Base-by-base conservation (phyloP, 1,140 invertebrate genomes). In the Subanguina moxae region DNA sequence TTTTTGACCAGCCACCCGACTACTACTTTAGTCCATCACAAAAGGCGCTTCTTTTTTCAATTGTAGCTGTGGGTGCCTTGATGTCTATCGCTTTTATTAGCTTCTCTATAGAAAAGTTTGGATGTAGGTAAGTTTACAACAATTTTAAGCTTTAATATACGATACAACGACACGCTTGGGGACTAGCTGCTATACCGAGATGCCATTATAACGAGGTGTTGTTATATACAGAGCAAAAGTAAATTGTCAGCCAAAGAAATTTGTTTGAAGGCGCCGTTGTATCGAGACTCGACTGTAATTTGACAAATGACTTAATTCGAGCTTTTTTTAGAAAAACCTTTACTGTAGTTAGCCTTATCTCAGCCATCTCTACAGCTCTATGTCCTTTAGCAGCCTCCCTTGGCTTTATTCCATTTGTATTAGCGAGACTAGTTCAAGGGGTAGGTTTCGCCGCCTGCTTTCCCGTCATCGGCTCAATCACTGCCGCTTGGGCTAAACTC, bases 301-400 rank as follows among this genome's bases (percentile, higher is more conserved):
- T 52, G 11, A 13, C 62, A 52, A 13, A 58, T 58, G 38, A 64
- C 28, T 63, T 30, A 13, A 64, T 63, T 56, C 57, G 11, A n/a
- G 42, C 38, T 65, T 67, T 67, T 15, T 66, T 32, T 19, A 71
- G 75, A 57, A 68, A 70, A 61, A 75, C 76, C 19, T 76, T 75
- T 42, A 77, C 66, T 8, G 43, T 75, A 30, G 64, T 68, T 57
- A 75, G 75, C n/a, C 1, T 77, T 28, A 74, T 77, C 38, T 77
- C 74, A 15, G 61, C 74, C 23, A 38, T 74, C n/a, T 42, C 73
- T 1, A 75, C 74, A 0, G 74, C 62, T 19, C 17, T 74, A 23
- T 43, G 74, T 42, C 74, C 74, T 1, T 13, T 65, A 19, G 75
- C 62, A 1, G 74, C 74, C 17, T 64, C 15, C 15, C 15, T 57